Evolutionary conservation across 2,888 invertebrate species (phyloP), one percentile per base, ranked within the genome.

Genomic region (Eulithis testata): DNA sequence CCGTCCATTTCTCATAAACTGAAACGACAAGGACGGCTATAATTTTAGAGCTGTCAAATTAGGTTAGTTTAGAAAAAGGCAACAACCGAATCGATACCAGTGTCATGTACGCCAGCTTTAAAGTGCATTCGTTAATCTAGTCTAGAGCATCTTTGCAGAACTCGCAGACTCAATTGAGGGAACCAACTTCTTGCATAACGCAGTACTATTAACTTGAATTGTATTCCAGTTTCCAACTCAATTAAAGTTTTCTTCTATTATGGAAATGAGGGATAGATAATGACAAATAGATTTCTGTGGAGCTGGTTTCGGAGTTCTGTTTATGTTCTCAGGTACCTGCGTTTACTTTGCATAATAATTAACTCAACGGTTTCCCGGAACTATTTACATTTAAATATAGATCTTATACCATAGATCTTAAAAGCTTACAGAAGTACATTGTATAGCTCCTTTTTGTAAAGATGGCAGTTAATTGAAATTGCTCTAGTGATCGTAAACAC

Each of bases 201-300:
- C 76, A 69, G 67, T 77, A 75, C 75, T 72, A 80, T 77, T 77
- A 78, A 76, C 69, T 77, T 70, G 73, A 73, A 77, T 77, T 71
- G 73, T 72, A 74, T 76, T 76, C 64, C 61, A 80, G 77, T 79
- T 80, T 71, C 69, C 62, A 82, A 82, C 79, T 81, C 81, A 81
- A 82, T 81, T 81, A 79, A 81, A 81, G 79, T 82, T 80, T 82
- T 79, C 81, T 81, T 81, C 78, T 80, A 80, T 80, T 77, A 82
- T 82, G 82, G 57, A 79, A 82, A 82, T 82, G 75, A 74, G 73
- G 73, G 70, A 76, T 75, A 67, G 69, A 69, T 71, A 71, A 71
- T 71, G 69, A 72, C 68, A 72, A 69, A 72, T 73, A 64, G 60
- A 65, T 57, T 52, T 60, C 53, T 52, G 55, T 36, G 47, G 37